Evolutionary conservation across 2,113 vertebrate species (phyloP).

Genomic region (Diadophis punctatus): DNA sequence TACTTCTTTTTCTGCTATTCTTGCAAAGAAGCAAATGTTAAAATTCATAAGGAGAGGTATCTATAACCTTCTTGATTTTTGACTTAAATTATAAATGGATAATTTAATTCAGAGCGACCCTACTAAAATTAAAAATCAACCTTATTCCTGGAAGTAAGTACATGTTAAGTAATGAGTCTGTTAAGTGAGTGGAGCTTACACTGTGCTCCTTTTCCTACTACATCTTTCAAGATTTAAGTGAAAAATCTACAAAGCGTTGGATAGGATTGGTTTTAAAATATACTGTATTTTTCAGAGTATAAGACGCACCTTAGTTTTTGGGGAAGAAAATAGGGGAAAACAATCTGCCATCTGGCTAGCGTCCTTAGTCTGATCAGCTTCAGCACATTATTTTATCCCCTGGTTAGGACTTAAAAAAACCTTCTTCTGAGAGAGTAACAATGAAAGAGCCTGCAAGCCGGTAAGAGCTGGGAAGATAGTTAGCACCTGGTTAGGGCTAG

Average conservation of each 20-base stretch:
- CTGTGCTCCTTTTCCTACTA: neutral
- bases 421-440: too few species aligned
- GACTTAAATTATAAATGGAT: conserved; percentile 74
- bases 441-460: too few species aligned
- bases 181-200: neutral
- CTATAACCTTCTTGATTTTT: conserved; percentile 71
- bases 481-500: too few species aligned
- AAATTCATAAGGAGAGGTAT: conserved; percentile 73
- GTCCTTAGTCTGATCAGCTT: too few species aligned
- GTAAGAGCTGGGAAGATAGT: too few species aligned
- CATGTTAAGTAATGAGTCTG: neutral
- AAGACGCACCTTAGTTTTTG: too few species aligned
- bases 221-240: neutral
- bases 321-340: too few species aligned
- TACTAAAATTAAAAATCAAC: conserved; percentile 70
- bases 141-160: conserved; percentile 59
- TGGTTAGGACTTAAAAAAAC: too few species aligned
- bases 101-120: conserved; percentile 74
- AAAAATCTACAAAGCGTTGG: neutral
- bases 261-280: neutral
- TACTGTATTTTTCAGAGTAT: too few species aligned
- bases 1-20: conserved; percentile 72
- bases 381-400: too few species aligned
- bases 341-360: too few species aligned
- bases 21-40: conserved; percentile 76